A percentile compares a stretch with the other conserved stretches of the same genome.
Evolutionary conservation across 2,888 invertebrate species (phyloP).

Genomic region (Rhagonycha lutea): DNA sequence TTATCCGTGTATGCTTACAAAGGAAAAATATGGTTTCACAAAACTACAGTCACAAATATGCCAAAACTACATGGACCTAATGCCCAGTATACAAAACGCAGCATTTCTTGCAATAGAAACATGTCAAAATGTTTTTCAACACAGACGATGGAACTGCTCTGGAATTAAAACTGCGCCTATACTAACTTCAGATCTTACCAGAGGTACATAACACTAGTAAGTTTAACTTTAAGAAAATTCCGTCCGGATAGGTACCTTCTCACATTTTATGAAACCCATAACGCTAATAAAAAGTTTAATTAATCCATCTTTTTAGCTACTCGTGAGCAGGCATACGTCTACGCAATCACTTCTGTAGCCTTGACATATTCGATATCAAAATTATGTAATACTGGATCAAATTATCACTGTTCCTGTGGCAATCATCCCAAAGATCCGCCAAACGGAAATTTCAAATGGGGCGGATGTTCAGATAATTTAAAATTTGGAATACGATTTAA

Average conservation of each 20-base stretch:
- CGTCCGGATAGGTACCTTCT: neutral
- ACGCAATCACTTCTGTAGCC: constrained; percentile 81
- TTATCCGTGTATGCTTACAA: constrained; percentile 47
- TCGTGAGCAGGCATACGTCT: constrained; percentile 83
- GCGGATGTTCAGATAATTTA: constrained; percentile 84
- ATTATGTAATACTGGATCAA: constrained; percentile 75
- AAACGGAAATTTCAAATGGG: constrained; percentile 79
- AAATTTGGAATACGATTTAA: constrained; percentile 74
- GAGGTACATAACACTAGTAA: constrained; percentile 60
- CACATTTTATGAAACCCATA: neutral
- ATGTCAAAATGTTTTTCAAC: constrained; percentile 72
- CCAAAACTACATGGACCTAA: constrained; percentile 67
- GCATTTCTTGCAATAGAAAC: constrained; percentile 69
- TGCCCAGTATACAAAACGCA: constrained; percentile 78
- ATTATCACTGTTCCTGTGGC: constrained; percentile 80
- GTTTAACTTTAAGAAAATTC: neutral
- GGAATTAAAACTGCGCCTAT: constrained; percentile 72
- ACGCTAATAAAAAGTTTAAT: neutral
- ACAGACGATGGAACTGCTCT: constrained; percentile 84
- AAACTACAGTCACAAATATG: constrained; percentile 68
- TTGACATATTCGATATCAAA: constrained; percentile 76
- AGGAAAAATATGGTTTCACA: constrained; percentile 58
- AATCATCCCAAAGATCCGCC: constrained; percentile 69
- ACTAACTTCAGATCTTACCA: constrained; percentile 75
- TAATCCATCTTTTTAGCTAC: constrained; percentile 64